Evolutionary conservation across 2,797 vertebrate species (phyloP).

Genomic region (Sebastes steindachneri): DNA sequence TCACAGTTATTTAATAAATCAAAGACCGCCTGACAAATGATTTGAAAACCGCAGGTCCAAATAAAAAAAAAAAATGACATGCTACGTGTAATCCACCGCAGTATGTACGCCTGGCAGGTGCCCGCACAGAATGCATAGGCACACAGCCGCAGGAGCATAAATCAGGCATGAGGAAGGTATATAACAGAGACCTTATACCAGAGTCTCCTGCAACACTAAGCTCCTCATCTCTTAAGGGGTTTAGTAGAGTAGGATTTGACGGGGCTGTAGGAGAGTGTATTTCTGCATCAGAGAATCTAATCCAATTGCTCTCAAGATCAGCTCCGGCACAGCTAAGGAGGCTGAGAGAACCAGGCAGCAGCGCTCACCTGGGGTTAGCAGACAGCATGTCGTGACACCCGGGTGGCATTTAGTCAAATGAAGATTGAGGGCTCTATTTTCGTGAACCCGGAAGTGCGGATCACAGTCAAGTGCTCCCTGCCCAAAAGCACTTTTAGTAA

Average conservation of each 20-base stretch:
- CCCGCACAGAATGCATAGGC: no score
- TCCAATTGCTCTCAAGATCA: slow-evolving; percentile 64
- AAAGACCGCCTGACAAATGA: no score
- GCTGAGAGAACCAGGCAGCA: not conserved
- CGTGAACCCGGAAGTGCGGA: not conserved
- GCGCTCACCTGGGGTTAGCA: not conserved
- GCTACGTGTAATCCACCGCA: no score
- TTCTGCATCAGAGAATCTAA: slow-evolving; percentile 66
- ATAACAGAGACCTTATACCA: no score
- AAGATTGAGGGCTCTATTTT: not conserved
- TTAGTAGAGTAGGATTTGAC: slow-evolving; percentile 42
- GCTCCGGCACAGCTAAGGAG: slow-evolving; percentile 10
- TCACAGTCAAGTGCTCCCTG: not conserved
- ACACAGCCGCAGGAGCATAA: no score
- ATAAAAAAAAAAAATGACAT: no score
- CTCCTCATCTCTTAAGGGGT: slow-evolving; percentile 29
- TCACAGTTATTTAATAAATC: no score
- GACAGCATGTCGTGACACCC: not conserved
- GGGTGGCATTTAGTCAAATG: not conserved
- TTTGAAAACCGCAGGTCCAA: no score
- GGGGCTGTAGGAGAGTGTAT: slow-evolving; percentile 49
- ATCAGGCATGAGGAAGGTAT: no score
- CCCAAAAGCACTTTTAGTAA: not conserved
- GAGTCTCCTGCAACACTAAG: slow-evolving; percentile 27
- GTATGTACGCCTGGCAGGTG: no score